Percentiles rank a stretch among this genome's conserved stretches.
phyloP scores from a whole-genome alignment of 2,888 invertebrate genomes.

The Augiades crinisus region DNA sequence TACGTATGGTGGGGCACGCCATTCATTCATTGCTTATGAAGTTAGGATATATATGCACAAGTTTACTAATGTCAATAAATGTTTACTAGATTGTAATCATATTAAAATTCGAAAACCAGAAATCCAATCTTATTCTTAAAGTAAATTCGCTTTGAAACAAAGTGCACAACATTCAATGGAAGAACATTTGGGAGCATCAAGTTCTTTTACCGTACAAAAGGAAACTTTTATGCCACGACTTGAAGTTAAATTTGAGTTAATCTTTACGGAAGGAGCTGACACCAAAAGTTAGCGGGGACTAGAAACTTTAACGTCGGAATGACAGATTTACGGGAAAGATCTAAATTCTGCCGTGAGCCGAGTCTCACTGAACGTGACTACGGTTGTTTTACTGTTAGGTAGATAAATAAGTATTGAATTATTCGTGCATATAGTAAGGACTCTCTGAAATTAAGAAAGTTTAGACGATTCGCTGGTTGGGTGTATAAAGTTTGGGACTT shows the following conservation, averaged over 20 bases:
- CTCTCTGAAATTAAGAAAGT: too few relatives aligned
- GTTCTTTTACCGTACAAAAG: constrained; percentile 10
- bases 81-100: not conserved
- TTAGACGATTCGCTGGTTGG: too few relatives aligned
- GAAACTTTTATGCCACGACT: constrained; percentile 16
- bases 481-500: too few relatives aligned
- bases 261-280: constrained; percentile 49
- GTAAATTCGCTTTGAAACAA: not conserved
- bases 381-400: not conserved
- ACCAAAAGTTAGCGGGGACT: constrained; percentile 39
- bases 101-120: not conserved
- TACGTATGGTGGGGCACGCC: too few relatives aligned
- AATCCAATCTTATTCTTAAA: not conserved
- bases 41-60: too few relatives aligned
- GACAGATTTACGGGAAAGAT: constrained; percentile 13
- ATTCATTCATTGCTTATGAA: too few relatives aligned
- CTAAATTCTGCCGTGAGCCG: constrained; percentile 13
- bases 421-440: not conserved
- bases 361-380: constrained; percentile 3
- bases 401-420: constrained; percentile 1
- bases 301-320: constrained; percentile 37
- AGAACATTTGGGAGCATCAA: constrained; percentile 1
- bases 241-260: constrained; percentile 44
- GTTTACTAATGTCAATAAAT: too few relatives aligned
- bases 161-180: not conserved